These are phyloP conservation scores for Indicator indicator DNA, from an alignment of 2,113 vertebrate species.

Conservation along the genomic window DNA sequence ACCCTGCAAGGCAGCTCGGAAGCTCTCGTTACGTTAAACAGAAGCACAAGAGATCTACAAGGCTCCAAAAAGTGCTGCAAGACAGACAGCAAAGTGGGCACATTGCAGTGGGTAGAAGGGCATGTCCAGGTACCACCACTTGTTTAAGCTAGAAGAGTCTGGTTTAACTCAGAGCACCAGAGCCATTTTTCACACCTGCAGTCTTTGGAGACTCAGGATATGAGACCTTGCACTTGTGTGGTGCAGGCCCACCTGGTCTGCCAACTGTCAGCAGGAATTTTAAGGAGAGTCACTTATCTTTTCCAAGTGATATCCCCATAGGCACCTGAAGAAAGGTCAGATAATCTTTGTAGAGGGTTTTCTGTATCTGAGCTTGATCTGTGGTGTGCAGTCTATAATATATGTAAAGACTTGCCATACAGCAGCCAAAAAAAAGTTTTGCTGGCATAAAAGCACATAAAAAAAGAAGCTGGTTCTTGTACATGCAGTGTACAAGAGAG, in stretches of 20 bases:
- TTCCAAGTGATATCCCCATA: background rate
- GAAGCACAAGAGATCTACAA: background rate
- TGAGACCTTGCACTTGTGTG: background rate
- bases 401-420: background rate
- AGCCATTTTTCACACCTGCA: background rate
- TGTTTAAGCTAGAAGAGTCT: background rate
- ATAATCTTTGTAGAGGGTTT: background rate
- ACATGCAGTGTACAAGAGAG: background rate
- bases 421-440: background rate
- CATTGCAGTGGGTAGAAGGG: background rate
- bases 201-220: background rate
- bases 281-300: background rate
- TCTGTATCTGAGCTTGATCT: background rate
- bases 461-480: background rate
- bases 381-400: background rate
- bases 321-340: constrained; percentile 1
- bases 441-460: background rate
- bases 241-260: constrained; percentile 1
- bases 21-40: background rate
- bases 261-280: constrained; percentile 13
- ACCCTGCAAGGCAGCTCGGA: background rate
- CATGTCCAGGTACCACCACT: background rate
- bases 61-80: background rate
- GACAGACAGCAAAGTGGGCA: background rate
- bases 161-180: background rate